phyloP scores from a whole-genome alignment of 2,797 vertebrate species.

The Hyperoplus immaculatus region DNA sequence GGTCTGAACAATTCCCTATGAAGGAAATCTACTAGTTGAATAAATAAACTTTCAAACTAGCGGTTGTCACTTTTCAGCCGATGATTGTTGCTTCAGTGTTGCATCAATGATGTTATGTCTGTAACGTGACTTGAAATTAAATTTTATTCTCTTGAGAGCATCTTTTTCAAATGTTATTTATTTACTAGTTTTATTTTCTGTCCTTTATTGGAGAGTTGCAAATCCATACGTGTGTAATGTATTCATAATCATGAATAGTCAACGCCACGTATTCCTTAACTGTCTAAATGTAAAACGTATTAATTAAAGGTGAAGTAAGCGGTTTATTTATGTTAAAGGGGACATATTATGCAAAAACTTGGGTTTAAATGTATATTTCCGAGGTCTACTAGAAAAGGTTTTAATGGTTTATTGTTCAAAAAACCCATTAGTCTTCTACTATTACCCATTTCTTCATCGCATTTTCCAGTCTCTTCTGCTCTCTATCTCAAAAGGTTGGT shows the following conservation, averaged over 20 bases:
- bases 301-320: too few relatives aligned
- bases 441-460: too few relatives aligned
- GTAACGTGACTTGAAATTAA: not conserved
- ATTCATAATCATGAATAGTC: not conserved
- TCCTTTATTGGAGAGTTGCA: not conserved
- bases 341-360: too few relatives aligned
- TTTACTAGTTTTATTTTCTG: not conserved
- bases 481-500: too few relatives aligned
- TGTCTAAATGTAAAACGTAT: too few relatives aligned
- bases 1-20: not conserved
- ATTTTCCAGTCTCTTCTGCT: too few relatives aligned
- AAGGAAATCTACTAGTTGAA: not conserved
- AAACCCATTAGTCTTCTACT: too few relatives aligned
- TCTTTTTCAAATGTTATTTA: not conserved
- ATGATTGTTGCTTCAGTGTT: too few relatives aligned
- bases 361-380: too few relatives aligned
- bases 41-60: not conserved
- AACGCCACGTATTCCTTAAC: not conserved
- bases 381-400: too few relatives aligned
- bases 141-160: not conserved
- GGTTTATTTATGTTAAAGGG: too few relatives aligned
- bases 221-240: not conserved
- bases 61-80: not conserved
- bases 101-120: not conserved
- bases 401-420: too few relatives aligned